Conservation (phyloP, 2,888 invertebrate genomes). For the Esperia sulphurella region DNA sequence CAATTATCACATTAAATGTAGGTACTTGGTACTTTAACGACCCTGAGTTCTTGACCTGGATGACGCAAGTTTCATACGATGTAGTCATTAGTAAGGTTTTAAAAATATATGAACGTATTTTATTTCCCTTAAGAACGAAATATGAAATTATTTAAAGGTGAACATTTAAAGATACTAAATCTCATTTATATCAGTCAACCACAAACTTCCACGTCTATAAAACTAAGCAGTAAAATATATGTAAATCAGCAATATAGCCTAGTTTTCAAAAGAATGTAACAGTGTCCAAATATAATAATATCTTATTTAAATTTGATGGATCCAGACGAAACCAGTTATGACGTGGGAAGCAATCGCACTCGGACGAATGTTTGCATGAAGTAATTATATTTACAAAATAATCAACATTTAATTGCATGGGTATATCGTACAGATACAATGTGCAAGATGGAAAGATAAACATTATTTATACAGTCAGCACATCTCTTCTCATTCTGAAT, state of each 20-base stretch:
- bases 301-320: conserved; percentile 6
- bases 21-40: conserved; percentile 9
- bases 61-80: conserved; percentile 36
- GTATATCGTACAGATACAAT: too few species aligned
- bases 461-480: too few species aligned
- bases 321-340: conserved; percentile 5
- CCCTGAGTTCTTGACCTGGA: conserved; percentile 28
- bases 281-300: conserved; percentile 3
- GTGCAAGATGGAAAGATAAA: too few species aligned
- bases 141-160: neutral
- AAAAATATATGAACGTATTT: neutral
- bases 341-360: conserved; percentile 2
- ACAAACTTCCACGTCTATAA: neutral
- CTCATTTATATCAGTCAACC: neutral
- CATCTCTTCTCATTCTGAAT: too few species aligned
- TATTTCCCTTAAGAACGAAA: neutral
- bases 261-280: conserved; percentile 3
- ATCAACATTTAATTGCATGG: too few species aligned
- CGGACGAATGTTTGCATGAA: neutral
- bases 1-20: conserved; percentile 14
- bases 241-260: conserved; percentile 8
- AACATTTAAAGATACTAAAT: neutral
- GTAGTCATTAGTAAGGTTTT: conserved; percentile 10
- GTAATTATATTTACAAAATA: neutral
- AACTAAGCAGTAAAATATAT: conserved; percentile 3